These are phyloP conservation scores for Drosophila ercepeae DNA, from an alignment of 1,140 invertebrate genomes.

Conservation along the genomic window DNA sequence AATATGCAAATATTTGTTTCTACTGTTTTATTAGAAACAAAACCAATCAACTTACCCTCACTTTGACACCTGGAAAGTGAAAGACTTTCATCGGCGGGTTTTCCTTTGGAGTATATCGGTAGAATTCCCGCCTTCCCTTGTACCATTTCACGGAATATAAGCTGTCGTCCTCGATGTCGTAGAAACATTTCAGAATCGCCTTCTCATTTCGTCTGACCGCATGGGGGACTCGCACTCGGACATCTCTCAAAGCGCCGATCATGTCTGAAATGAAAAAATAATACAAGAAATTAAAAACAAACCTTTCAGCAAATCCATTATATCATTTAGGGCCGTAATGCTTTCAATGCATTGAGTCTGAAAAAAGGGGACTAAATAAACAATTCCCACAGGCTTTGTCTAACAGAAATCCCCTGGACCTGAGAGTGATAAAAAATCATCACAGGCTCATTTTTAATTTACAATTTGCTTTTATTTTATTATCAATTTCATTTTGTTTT, in stretches of 20 bases:
- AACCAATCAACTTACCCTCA: slow-evolving; percentile 87
- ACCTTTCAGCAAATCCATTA: slow-evolving; percentile 29
- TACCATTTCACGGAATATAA: slow-evolving; percentile 95
- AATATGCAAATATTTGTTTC: background rate
- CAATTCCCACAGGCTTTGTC: slow-evolving; percentile 37
- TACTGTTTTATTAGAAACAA: background rate
- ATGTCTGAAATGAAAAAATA: slow-evolving; percentile 49
- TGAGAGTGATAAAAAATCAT: slow-evolving; percentile 32
- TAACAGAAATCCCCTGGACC: slow-evolving; percentile 37
- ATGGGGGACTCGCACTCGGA: slow-evolving; percentile 87
- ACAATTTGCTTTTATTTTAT: slow-evolving; percentile 68
- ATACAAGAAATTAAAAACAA: slow-evolving; percentile 31
- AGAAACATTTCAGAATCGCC: slow-evolving; percentile 89
- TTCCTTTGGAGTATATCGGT: slow-evolving; percentile 90
- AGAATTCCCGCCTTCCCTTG: slow-evolving; percentile 90
- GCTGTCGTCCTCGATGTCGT: slow-evolving; percentile 90
- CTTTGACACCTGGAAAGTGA: slow-evolving; percentile 88
- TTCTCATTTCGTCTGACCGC: slow-evolving; percentile 87
- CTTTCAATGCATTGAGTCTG: slow-evolving; percentile 50
- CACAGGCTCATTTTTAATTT: slow-evolving; percentile 60
- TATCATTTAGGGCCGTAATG: slow-evolving; percentile 58
- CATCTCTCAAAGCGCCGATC: slow-evolving; percentile 85
- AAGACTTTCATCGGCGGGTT: slow-evolving; percentile 90
- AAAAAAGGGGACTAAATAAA: slow-evolving; percentile 53
- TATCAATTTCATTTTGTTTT: slow-evolving; percentile 64